Evolutionary conservation across 2,797 vertebrate genomes (phyloP), one percentile per base, ranked within the genome.

Genomic region (Hirundo rustica): DNA sequence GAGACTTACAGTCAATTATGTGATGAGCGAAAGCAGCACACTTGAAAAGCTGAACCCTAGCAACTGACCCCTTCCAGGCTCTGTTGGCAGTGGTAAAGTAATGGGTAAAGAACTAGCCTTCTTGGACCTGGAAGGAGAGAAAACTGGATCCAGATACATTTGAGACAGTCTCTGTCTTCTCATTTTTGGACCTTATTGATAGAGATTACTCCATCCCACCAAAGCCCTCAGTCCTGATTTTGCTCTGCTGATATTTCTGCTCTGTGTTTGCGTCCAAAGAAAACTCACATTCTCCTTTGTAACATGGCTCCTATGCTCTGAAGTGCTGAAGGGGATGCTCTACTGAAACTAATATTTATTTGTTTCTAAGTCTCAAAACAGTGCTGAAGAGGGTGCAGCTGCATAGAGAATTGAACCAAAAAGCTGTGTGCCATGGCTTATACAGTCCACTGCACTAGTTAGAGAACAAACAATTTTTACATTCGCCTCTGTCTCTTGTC

Each of bases 371-470:
- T 92, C 81, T 80, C 15, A 9, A 86, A 94, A 88, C 6, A 25
- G 18, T 27, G 30, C n/a, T 75, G 71, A 78, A 34, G 77, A 88
- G 22, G 36, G 45, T 77, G 71, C 36, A 77, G 40, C 38, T 79
- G 40, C 51, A 45, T 30, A 89, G 66, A 79, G 75, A 93, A 89
- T 68, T 85, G 60, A 96, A 85, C 44, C 75, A 51, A 93, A 92
- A 92, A 76, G 44, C 36, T 58, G 16, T 29, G 17, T 71, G 32
- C 65, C 73, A 20, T 47, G 53, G 51, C 51, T 94, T 88, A 7
- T 50, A 48, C 22, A 62, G 38, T 65, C 27, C 11, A 12, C 45
- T 65, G 30, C 13, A 11, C 64, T 73, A 29, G 13, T 74, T 89
- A 85, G 53, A 76, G 21, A 91, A 47, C 14, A 86, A 83, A 72